phyloP scores from a whole-genome alignment of 2,888 invertebrate genomes.

The Stenchaetothrips biformis region DNA sequence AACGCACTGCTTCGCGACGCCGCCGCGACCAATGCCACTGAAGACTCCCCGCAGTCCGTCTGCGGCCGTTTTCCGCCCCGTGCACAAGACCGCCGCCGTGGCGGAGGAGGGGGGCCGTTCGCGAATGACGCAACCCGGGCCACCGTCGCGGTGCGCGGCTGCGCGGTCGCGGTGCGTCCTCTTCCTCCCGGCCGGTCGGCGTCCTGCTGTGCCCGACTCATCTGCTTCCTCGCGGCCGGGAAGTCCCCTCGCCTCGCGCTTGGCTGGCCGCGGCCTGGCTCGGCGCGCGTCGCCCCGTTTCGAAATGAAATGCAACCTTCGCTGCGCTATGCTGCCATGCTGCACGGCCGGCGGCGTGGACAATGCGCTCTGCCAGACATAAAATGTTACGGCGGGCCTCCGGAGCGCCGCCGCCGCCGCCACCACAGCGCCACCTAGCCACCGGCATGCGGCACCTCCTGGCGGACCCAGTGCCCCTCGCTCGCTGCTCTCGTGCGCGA shows the following conservation, averaged over 20 bases:
- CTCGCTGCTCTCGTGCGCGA: too few species aligned
- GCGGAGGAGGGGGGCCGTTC: background rate
- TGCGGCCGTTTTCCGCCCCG: background rate
- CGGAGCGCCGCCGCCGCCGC: background rate
- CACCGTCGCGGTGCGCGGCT: background rate
- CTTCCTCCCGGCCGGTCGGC: too few species aligned
- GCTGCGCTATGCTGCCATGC: too few species aligned
- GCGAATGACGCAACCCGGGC: background rate
- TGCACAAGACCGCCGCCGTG: background rate
- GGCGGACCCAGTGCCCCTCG: too few species aligned
- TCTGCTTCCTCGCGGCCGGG: background rate
- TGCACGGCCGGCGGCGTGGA: background rate
- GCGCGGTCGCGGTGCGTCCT: too few species aligned
- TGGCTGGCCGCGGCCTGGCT: too few species aligned
- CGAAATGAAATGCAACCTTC: background rate
- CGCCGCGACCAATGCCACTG: background rate
- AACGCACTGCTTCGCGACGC: background rate
- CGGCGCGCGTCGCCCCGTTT: background rate
- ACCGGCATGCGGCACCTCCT: background rate
- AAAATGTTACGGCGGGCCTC: conserved; percentile 1
- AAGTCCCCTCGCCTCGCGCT: too few species aligned
- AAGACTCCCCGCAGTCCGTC: background rate
- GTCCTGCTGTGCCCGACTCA: background rate
- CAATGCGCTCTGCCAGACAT: background rate
- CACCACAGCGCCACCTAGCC: background rate